Percentiles rank a stretch among this genome's conserved stretches.
phyloP scores from a whole-genome alignment of 2,888 invertebrate species.

The Drosophila tanythrix region DNA sequence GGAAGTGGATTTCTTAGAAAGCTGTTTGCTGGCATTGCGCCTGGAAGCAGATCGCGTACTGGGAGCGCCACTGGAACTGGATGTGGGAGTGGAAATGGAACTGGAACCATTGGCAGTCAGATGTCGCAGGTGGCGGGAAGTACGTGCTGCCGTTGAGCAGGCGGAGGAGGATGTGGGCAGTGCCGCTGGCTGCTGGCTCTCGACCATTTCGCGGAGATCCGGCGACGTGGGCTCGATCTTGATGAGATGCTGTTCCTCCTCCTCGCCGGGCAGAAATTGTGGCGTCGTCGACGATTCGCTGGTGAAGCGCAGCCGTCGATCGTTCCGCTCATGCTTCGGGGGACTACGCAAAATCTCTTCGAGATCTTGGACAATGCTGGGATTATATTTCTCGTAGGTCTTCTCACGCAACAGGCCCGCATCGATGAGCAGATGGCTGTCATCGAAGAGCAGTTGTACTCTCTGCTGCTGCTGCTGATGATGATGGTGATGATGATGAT shows the following conservation, averaged over 20 bases:
- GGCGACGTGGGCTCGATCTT: conserved; percentile 82
- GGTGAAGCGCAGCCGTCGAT: conserved; percentile 77
- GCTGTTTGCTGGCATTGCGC: conserved; percentile 28
- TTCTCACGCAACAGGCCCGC: conserved; percentile 81
- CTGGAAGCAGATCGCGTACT: conserved; percentile 28
- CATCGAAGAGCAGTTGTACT: conserved; percentile 82
- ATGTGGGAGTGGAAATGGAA: conserved; percentile 44
- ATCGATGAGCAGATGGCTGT: conserved; percentile 81
- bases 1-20: conserved; percentile 46
- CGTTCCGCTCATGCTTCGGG: conserved; percentile 79
- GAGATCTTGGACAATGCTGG: conserved; percentile 84
- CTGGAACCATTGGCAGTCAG: conserved; percentile 55
- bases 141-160: conserved; percentile 61
- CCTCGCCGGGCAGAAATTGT: conserved; percentile 78
- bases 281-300: conserved; percentile 81
- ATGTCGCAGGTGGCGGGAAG: conserved; percentile 64
- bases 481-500: conserved; percentile 31
- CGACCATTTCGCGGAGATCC: conserved; percentile 80
- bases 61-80: conserved; percentile 3
- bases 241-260: conserved; percentile 72
- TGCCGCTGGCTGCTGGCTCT: conserved; percentile 59
- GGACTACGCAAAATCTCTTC: conserved; percentile 85
- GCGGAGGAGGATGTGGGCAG: conserved; percentile 38
- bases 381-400: conserved; percentile 82
- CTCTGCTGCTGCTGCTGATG: conserved; percentile 52